Percentiles rank a stretch among this genome's conserved stretches.
These are phyloP conservation scores for Planococcus citri DNA, from an alignment of 1,140 invertebrate species.

Conservation along the genomic window DNA sequence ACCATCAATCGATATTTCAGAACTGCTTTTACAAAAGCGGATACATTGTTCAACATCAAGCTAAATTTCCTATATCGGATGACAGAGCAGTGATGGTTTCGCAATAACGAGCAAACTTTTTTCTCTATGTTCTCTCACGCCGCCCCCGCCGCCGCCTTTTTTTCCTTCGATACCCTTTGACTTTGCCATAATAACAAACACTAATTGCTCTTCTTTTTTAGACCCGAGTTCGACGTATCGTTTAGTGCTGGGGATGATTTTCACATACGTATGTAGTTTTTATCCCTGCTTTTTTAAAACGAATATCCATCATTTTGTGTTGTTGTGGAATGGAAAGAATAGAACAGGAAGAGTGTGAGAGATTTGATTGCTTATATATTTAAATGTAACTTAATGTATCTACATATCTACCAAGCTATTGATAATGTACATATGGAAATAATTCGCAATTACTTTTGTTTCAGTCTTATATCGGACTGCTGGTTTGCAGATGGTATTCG, in stretches of 20 bases:
- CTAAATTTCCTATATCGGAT: background rate
- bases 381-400: no score
- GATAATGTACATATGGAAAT: no score
- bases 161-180: background rate
- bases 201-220: background rate
- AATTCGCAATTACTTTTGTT: background rate
- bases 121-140: background rate
- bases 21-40: background rate
- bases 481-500: background rate
- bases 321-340: no score
- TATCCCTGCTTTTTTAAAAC: no score
- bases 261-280: no score
- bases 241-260: no score
- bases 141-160: no score
- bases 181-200: background rate
- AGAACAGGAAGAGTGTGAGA: no score
- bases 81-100: background rate
- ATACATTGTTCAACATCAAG: background rate
- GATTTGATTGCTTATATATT: no score
- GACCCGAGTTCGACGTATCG: no score
- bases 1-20: background rate
- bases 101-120: conserved; percentile 2
- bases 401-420: no score
- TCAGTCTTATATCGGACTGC: background rate
- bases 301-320: no score